Percentiles rank a stretch among this genome's conserved stretches.
Evolutionary conservation across 1,140 invertebrate genomes (phyloP).

Genomic region (Babylonia areolata): DNA sequence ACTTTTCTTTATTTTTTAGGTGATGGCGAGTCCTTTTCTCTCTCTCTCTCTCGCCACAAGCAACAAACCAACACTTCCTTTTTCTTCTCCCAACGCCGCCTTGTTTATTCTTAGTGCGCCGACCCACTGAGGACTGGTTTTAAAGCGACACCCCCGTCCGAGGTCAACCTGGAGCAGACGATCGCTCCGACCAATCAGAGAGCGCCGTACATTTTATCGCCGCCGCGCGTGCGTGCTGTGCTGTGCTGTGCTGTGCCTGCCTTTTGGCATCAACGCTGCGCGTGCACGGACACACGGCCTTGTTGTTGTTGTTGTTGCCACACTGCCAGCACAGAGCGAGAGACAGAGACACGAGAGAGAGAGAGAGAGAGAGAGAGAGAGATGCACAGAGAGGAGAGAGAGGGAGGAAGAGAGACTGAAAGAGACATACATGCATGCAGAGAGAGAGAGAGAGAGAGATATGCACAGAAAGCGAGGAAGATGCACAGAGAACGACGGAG

Average conservation of each 20-base stretch:
- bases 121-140: background rate
- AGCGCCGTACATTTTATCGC: background rate
- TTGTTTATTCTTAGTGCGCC: background rate
- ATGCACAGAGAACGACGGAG: no score
- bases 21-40: no score
- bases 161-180: conserved; percentile 7
- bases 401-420: no score
- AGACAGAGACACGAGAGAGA: no score
- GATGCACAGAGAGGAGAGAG: no score
- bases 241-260: no score
- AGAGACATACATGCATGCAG: no score
- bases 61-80: background rate
- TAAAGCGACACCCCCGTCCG: background rate
- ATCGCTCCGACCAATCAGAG: conserved; percentile 11
- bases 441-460: no score
- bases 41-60: background rate
- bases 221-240: background rate
- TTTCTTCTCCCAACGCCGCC: background rate
- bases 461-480: no score
- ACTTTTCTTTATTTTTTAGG: background rate
- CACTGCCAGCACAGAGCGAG: no score
- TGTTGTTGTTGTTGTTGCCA: no score
- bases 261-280: background rate
- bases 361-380: no score
- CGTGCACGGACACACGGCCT: background rate